These are phyloP conservation scores for Pollachius pollachius DNA, from an alignment of 2,113 vertebrate species.

Conservation along the genomic window DNA sequence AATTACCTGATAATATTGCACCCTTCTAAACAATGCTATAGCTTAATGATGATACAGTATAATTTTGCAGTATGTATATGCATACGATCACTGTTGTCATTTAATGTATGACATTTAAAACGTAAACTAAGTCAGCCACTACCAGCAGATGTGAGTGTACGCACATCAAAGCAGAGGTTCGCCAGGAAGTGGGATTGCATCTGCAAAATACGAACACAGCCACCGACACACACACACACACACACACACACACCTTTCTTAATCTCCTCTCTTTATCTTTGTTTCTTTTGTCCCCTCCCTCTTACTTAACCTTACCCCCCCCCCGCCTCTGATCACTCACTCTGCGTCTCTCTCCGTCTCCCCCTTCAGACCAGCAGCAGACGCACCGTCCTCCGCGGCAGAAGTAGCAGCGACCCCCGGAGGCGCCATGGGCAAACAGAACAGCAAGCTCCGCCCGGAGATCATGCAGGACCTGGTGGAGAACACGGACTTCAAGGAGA, in stretches of 20 bases:
- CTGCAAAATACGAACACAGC: slow-evolving; percentile 37
- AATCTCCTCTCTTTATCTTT: too few relatives aligned
- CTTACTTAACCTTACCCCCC: too few relatives aligned
- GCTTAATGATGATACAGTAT: too few relatives aligned
- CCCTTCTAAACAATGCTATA: too few relatives aligned
- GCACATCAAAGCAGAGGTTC: not conserved
- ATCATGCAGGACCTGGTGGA: slow-evolving; percentile 98
- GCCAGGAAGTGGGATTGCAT: slow-evolving; percentile 49
- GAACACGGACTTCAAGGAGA: slow-evolving; percentile 97
- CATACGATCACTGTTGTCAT: too few relatives aligned
- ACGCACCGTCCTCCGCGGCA: slow-evolving; percentile 24
- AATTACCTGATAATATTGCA: too few relatives aligned
- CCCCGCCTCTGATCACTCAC: too few relatives aligned
- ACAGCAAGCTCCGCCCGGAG: slow-evolving; percentile 98
- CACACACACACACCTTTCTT: not conserved
- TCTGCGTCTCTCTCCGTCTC: slow-evolving; percentile 2
- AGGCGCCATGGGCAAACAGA: slow-evolving; percentile 93
- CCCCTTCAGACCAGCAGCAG: slow-evolving; percentile 22
- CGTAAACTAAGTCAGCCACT: too few relatives aligned
- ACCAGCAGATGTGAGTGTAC: too few relatives aligned
- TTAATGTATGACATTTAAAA: too few relatives aligned
- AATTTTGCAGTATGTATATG: too few relatives aligned
- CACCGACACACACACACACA: not conserved
- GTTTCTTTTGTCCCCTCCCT: too few relatives aligned
- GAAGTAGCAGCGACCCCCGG: slow-evolving; percentile 39